Conservation (phyloP, 1,140 invertebrate genomes). For the Drosophila trapezifrons region DNA sequence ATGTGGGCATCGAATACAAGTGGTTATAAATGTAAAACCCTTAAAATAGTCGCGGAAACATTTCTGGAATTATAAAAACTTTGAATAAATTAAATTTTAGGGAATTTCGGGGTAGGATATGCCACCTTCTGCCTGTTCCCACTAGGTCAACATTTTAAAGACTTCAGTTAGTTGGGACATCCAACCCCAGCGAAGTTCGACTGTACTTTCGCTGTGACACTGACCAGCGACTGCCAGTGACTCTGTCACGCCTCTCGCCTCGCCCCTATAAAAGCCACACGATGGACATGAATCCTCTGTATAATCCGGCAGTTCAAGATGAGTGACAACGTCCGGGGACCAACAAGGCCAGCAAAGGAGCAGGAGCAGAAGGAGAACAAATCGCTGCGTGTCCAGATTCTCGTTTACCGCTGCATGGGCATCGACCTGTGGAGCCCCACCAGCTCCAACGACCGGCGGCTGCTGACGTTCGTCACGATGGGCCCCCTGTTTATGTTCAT, state of each 20-base stretch:
- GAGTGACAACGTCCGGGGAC: background rate
- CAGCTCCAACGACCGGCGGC: conserved; percentile 32
- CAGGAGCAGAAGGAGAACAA: conserved; percentile 11
- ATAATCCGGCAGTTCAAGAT: conserved; percentile 7
- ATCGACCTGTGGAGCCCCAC: conserved; percentile 52
- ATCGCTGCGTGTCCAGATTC: conserved; percentile 55
- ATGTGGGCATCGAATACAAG: too few relatives aligned
- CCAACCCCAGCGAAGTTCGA: background rate
- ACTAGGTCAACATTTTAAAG: too few relatives aligned
- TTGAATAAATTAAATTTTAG: too few relatives aligned
- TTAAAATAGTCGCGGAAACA: too few relatives aligned
- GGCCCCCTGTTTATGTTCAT: conserved; percentile 23
- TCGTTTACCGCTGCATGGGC: conserved; percentile 59
- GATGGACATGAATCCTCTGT: background rate
- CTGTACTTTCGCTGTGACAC: conserved; percentile 5
- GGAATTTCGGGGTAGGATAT: too few relatives aligned
- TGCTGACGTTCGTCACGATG: conserved; percentile 42
- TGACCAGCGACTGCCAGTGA: conserved; percentile 1
- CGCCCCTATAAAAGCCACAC: conserved; percentile 14
- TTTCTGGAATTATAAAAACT: too few relatives aligned
- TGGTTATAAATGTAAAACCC: too few relatives aligned
- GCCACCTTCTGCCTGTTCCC: too few relatives aligned
- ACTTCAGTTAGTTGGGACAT: too few relatives aligned
- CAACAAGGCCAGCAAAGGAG: background rate
- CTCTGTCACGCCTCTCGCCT: conserved; percentile 15